phyloP scores from a whole-genome alignment of 2,113 vertebrate genomes.

The Cariama cristata region DNA sequence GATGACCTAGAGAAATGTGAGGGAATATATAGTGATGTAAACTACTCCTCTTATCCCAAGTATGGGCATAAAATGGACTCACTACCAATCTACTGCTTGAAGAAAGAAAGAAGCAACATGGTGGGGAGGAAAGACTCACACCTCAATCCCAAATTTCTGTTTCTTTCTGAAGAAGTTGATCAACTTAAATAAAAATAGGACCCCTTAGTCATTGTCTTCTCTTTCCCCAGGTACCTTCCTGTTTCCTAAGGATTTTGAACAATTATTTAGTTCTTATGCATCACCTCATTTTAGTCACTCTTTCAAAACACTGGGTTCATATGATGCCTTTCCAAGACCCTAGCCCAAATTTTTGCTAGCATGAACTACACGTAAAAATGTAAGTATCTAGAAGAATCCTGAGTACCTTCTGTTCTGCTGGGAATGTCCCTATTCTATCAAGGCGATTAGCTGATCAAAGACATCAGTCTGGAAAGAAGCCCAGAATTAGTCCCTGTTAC shows the following conservation, averaged over 20 bases:
- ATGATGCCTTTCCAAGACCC: background rate
- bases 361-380: background rate
- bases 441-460: slow-evolving; percentile 53
- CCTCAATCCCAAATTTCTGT: background rate
- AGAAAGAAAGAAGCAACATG: rapidly evolving
- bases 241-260: background rate
- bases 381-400: background rate
- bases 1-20: background rate
- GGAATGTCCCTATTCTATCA: slow-evolving; percentile 9
- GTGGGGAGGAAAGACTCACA: background rate
- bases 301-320: background rate
- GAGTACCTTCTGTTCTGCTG: slow-evolving; percentile 1
- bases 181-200: background rate
- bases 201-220: background rate
- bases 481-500: background rate
- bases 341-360: background rate
- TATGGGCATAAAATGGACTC: background rate
- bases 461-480: slow-evolving; percentile 31
- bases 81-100: background rate
- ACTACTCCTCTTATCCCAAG: background rate
- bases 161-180: background rate
- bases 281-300: background rate
- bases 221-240: background rate
- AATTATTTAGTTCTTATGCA: background rate
- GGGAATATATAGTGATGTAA: background rate